Evolutionary conservation across 2,797 vertebrate species (phyloP), one percentile per base, ranked within the genome.

Genomic region (Microctenopoma lineatum): DNA sequence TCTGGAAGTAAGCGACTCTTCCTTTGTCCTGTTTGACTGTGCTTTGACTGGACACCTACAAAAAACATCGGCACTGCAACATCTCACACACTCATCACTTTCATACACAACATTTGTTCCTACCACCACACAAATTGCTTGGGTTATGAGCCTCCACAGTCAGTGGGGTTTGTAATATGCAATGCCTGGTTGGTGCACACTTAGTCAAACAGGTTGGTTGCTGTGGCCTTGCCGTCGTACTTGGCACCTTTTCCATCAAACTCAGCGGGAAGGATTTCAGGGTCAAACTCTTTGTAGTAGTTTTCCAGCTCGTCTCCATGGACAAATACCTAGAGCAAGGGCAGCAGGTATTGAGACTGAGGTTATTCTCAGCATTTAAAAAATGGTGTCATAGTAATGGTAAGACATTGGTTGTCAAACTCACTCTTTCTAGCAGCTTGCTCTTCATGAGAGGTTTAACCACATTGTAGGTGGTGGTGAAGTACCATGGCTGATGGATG

Each of bases 401-500:
- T 4, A 29, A 4, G 27, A 29, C 27, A 32, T 32, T 7, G 32
- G 29, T 15, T 7, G 10, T 62, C 2, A 32, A 39, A 88, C 96
- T 96, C 86, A 99, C 98, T 91, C 98, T 93, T 81, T 98, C 96
- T 16, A 99, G 93, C 64, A 99, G 93, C 78, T 99, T 99, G 94
- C 95, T 93, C 91, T 99, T 99, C 94, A 99, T 91, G 74, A 99
- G 96, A 0, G 98, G 97, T 84, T 97, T 98, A 80, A 98, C 97
- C 84, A 98, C 93, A 0, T 98, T 99, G 92, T 99, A 99, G 72
- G 98, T 99, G 53, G 97, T 98, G 83, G 97, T 98, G 90, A 99
- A 99, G 85, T 99, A 99, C 98, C 98, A 99, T 0, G 98, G 98
- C 90, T 99, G 97, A 84, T 99, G 95, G 90, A 99, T 98, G 92